These are phyloP conservation scores for Aquatica leii DNA, from an alignment of 2,888 invertebrate species.

Conservation along the genomic window DNA sequence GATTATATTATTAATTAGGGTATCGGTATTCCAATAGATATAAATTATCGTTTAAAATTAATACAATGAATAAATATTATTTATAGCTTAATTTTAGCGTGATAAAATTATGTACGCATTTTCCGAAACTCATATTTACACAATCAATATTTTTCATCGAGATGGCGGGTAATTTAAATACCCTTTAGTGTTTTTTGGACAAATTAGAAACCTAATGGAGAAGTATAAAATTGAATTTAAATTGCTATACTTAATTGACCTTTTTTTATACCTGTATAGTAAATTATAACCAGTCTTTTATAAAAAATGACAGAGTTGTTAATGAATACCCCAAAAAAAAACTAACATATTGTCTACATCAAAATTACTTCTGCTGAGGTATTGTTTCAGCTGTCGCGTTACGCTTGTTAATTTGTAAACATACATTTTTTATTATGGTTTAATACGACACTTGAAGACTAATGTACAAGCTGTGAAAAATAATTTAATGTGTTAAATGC, in stretches of 20 bases:
- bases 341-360: too few relatives aligned
- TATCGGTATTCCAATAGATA: slow-evolving; percentile 24
- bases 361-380: too few relatives aligned
- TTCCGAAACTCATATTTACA: slow-evolving; percentile 22
- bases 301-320: too few relatives aligned
- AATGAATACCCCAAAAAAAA: too few relatives aligned
- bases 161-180: slow-evolving; percentile 17
- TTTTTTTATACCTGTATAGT: too few relatives aligned
- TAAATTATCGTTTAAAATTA: slow-evolving; percentile 23
- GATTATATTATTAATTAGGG: slow-evolving; percentile 31
- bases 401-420: background rate
- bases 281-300: too few relatives aligned
- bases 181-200: slow-evolving; percentile 19
- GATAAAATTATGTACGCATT: slow-evolving; percentile 20
- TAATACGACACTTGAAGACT: too few relatives aligned
- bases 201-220: slow-evolving; percentile 17
- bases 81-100: slow-evolving; percentile 21
- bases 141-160: slow-evolving; percentile 22
- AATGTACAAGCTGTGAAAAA: too few relatives aligned
- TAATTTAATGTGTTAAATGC: too few relatives aligned
- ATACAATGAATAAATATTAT: slow-evolving; percentile 24
- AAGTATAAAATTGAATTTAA: slow-evolving; percentile 19
- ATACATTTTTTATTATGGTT: background rate
- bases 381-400: background rate
- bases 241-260: background rate